These are phyloP conservation scores for Ploceus nigricollis DNA, from an alignment of 2,113 vertebrate species.

Conservation along the genomic window DNA sequence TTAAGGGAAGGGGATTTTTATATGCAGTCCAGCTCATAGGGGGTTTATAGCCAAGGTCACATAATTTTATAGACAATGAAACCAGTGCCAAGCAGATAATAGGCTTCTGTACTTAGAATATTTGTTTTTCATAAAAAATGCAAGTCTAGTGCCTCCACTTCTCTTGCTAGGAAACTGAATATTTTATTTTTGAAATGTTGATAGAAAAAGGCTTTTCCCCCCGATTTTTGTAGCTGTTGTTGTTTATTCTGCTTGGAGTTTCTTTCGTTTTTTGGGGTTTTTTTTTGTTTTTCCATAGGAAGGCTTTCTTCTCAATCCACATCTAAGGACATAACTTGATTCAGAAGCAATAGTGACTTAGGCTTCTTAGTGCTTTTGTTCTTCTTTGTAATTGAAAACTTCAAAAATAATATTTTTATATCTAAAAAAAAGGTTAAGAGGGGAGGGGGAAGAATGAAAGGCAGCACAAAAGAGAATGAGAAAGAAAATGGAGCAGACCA, in stretches of 20 bases:
- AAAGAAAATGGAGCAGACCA: neutral
- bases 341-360: neutral
- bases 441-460: neutral
- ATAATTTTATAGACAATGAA: conserved; percentile 27
- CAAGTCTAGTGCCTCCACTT: neutral
- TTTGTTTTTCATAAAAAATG: conserved; percentile 6
- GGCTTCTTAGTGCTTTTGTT: neutral
- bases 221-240: neutral
- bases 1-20: neutral
- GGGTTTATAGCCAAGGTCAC: conserved; percentile 26
- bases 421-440: neutral
- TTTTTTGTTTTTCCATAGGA: neutral
- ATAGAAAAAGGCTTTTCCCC: neutral
- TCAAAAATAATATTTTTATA: neutral
- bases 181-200: neutral
- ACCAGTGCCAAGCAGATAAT: neutral
- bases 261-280: neutral
- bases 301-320: neutral
- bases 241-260: neutral
- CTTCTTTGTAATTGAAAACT: neutral
- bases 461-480: neutral
- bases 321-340: neutral
- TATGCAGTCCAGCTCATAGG: neutral
- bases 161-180: neutral
- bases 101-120: neutral